Evolutionary conservation across 2,113 vertebrate genomes (phyloP).

Genomic region (Steatornis caripensis): DNA sequence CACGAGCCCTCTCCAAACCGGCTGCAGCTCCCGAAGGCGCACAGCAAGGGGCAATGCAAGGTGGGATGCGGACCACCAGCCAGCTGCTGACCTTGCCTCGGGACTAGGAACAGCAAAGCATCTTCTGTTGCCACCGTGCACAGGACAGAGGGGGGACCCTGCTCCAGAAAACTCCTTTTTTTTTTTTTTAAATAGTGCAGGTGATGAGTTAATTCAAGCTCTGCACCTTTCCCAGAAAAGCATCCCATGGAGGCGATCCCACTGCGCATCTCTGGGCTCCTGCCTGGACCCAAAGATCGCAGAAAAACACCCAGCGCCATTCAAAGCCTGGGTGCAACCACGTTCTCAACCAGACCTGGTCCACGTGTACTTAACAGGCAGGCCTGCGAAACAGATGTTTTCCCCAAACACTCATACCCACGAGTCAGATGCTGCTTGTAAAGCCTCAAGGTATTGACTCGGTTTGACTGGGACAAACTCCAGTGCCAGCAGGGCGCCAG

Average conservation of each 20-base stretch:
- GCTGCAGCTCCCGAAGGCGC: not conserved
- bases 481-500: not conserved
- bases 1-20: not conserved
- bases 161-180: not conserved
- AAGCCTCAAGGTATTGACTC: not conserved
- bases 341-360: not conserved
- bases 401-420: not conserved
- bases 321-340: not conserved
- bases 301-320: not conserved
- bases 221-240: not conserved
- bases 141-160: not conserved
- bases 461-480: not conserved
- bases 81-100: not conserved
- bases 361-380: not conserved
- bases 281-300: not conserved
- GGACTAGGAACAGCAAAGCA: not conserved
- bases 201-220: not conserved
- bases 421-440: not conserved
- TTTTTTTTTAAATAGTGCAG: not conserved
- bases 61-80: not conserved
- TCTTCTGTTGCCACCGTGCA: not conserved
- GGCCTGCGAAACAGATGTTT: not conserved
- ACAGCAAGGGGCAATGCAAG: not conserved
- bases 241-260: fast-evolving
- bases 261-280: not conserved